phyloP scores from a whole-genome alignment of 2,888 invertebrate species.

The Drosophila paramelanica region DNA sequence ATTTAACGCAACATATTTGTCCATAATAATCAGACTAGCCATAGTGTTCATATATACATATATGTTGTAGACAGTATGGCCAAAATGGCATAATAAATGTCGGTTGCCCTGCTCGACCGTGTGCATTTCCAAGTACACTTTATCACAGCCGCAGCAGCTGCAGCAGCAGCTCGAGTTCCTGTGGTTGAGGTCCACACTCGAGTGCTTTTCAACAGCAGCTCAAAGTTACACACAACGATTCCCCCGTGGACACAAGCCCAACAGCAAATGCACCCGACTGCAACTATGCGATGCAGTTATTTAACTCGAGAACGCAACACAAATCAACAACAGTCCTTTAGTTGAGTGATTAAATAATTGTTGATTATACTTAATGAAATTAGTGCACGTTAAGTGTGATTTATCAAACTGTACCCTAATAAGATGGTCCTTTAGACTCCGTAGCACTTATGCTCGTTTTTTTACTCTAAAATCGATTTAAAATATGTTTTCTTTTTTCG shows the following conservation, averaged over 20 bases:
- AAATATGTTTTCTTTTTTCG: too few species aligned
- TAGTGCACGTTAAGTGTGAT: background rate
- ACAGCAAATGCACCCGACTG: constrained; percentile 12
- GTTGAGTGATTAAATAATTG: too few species aligned
- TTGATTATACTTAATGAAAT: too few species aligned
- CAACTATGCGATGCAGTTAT: constrained; percentile 15
- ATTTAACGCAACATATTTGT: too few species aligned
- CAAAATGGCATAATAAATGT: constrained; percentile 19
- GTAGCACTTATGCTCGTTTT: too few species aligned
- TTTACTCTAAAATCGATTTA: too few species aligned
- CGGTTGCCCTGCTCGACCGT: constrained; percentile 14
- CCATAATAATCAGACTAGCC: background rate
- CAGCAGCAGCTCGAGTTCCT: constrained; percentile 13
- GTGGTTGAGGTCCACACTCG: constrained; percentile 7
- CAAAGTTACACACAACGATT: background rate
- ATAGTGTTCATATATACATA: too few species aligned
- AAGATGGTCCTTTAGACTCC: too few species aligned
- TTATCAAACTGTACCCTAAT: too few species aligned
- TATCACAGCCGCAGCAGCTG: constrained; percentile 14
- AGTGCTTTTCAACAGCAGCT: constrained; percentile 23
- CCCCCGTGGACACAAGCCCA: constrained; percentile 7
- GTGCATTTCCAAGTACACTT: constrained; percentile 24
- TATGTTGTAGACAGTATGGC: background rate
- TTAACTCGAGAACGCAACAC: constrained; percentile 14
- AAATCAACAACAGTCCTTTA: constrained; percentile 17